Evolutionary conservation across 2,888 invertebrate species (phyloP).

Genomic region (Rhingia campestris): DNA sequence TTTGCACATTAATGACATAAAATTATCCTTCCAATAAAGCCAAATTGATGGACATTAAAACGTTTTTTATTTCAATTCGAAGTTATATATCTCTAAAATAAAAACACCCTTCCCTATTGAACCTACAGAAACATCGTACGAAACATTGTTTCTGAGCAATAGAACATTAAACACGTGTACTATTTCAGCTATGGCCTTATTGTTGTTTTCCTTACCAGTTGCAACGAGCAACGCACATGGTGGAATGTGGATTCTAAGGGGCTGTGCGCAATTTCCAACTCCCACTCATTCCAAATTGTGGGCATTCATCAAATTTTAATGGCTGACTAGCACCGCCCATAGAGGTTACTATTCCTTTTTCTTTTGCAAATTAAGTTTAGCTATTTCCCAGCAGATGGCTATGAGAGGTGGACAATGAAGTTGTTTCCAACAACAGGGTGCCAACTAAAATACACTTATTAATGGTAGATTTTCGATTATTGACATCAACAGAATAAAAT

Average conservation of each 20-base stretch:
- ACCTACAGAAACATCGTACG: no score
- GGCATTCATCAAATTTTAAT: constrained; percentile 77
- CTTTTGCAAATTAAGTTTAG: neutral
- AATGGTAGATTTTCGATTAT: neutral
- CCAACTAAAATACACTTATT: neutral
- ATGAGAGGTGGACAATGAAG: neutral
- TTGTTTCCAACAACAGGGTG: constrained; percentile 7
- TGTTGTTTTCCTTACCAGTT: constrained; percentile 9
- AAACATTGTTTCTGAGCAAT: no score
- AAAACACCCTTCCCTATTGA: no score
- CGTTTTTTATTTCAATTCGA: no score
- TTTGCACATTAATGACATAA: no score
- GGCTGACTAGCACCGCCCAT: constrained; percentile 77
- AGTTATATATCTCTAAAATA: no score
- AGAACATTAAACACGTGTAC: no score
- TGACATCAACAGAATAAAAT: neutral
- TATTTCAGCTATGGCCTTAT: no score
- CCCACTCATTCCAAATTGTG: constrained; percentile 66
- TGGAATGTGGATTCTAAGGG: constrained; percentile 68
- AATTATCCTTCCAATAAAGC: no score
- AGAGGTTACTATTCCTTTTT: constrained; percentile 48
- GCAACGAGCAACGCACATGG: constrained; percentile 64
- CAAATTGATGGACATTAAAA: no score
- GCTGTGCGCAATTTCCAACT: constrained; percentile 52
- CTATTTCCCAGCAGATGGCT: constrained; percentile 58